Percentiles rank a stretch among this genome's conserved stretches.
Conservation (phyloP, 2,888 invertebrate genomes). For the Meta bourneti region DNA sequence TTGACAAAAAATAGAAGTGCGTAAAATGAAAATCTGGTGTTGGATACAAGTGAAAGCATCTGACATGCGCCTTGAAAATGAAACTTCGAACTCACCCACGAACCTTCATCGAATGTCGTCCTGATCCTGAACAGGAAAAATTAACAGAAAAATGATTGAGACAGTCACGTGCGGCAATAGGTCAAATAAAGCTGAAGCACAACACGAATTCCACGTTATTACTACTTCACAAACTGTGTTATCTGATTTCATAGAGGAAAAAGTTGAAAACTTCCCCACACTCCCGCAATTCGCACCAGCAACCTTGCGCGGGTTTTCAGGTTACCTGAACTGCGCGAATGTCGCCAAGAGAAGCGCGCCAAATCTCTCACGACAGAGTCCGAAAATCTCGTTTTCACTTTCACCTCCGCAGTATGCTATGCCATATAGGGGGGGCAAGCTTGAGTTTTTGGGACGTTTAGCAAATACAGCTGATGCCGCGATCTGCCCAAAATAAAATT, state of each 20-base stretch:
- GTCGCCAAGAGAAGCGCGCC: slow-evolving; percentile 45
- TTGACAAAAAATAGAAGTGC: too few relatives aligned
- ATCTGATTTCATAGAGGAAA: slow-evolving; percentile 14
- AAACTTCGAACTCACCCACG: slow-evolving; percentile 22
- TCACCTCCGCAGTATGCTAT: too few relatives aligned
- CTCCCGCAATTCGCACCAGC: slow-evolving; percentile 15
- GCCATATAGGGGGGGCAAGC: too few relatives aligned
- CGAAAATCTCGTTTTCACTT: too few relatives aligned
- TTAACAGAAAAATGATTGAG: not conserved
- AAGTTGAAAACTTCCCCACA: slow-evolving; percentile 32
- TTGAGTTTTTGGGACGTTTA: too few relatives aligned
- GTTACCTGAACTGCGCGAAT: slow-evolving; percentile 23
- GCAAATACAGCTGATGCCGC: too few relatives aligned
- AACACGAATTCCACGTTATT: not conserved
- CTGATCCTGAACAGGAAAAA: slow-evolving; percentile 21
- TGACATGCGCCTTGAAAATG: not conserved
- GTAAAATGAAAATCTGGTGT: too few relatives aligned
- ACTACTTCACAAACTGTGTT: not conserved
- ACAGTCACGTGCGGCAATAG: slow-evolving; percentile 19
- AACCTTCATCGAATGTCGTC: not conserved
- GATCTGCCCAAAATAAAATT: too few relatives aligned
- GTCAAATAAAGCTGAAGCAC: not conserved
- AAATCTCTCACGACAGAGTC: not conserved
- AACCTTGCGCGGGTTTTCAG: slow-evolving; percentile 26
- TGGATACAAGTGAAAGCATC: too few relatives aligned